phyloP scores from a whole-genome alignment of 1,140 invertebrate species.

The Lepidurus packardi region DNA sequence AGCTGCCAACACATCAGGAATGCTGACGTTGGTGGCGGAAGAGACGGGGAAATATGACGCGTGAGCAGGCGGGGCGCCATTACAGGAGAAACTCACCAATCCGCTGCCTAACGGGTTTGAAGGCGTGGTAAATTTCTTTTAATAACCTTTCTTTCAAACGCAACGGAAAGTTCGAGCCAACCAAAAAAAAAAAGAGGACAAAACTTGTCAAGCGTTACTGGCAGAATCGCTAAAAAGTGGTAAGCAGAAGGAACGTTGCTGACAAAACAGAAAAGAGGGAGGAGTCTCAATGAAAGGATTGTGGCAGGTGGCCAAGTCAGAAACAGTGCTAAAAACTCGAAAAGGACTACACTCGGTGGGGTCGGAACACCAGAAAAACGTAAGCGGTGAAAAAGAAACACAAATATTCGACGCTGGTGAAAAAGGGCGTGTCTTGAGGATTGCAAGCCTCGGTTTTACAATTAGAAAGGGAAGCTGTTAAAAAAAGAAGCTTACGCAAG shows the following conservation, averaged over 20 bases:
- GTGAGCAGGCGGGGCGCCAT: constrained; percentile 12
- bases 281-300: too few species aligned
- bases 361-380: not conserved
- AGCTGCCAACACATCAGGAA: not conserved
- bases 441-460: not conserved
- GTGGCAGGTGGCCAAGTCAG: not conserved
- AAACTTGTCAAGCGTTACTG: too few species aligned
- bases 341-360: not conserved
- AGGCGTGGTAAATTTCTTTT: not conserved
- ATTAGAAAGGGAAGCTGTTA: not conserved
- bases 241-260: too few species aligned
- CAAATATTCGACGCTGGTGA: not conserved
- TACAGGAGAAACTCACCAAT: constrained; percentile 9
- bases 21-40: not conserved
- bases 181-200: too few species aligned
- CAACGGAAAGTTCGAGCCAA: not conserved
- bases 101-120: not conserved
- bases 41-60: constrained; percentile 3
- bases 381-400: not conserved
- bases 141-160: not conserved
- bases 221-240: too few species aligned
- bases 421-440: not conserved
- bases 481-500: not conserved
- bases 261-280: too few species aligned
- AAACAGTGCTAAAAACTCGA: not conserved